Percentiles rank a stretch among this genome's conserved stretches.
Evolutionary conservation across 2,113 vertebrate genomes (phyloP).

Genomic region (Anarrhichthys ocellatus): DNA sequence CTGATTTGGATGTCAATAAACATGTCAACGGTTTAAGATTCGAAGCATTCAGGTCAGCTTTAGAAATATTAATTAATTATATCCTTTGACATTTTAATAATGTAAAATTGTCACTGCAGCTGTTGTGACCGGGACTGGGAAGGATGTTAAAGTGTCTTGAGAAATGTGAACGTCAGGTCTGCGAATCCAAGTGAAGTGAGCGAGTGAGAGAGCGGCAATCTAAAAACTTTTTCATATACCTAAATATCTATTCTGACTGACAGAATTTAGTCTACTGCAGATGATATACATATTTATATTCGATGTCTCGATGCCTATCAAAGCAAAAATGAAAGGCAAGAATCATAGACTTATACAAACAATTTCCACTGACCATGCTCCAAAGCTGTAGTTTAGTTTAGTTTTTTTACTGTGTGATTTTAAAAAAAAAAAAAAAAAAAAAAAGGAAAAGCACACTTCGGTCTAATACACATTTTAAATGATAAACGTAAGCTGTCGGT

Average conservation of each 20-base stretch:
- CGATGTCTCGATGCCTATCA: neutral
- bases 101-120: slow-evolving; percentile 1
- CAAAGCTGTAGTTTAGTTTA: neutral
- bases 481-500: no score
- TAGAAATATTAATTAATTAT: slow-evolving; percentile 21
- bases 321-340: neutral
- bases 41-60: neutral
- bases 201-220: neutral
- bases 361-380: neutral
- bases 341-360: neutral
- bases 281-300: neutral
- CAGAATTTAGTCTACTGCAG: neutral
- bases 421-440: no score
- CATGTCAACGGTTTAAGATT: neutral
- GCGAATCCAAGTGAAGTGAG: neutral
- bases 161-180: neutral
- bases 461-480: neutral
- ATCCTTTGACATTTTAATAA: slow-evolving; percentile 30
- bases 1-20: neutral
- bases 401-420: neutral
- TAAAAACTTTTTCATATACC: neutral
- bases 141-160: slow-evolving; percentile 2
- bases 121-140: neutral
- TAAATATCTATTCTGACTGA: neutral
- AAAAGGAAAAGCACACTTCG: neutral